Conservation (phyloP, 2,113 vertebrate species). For the Syngnathus scovelli region DNA sequence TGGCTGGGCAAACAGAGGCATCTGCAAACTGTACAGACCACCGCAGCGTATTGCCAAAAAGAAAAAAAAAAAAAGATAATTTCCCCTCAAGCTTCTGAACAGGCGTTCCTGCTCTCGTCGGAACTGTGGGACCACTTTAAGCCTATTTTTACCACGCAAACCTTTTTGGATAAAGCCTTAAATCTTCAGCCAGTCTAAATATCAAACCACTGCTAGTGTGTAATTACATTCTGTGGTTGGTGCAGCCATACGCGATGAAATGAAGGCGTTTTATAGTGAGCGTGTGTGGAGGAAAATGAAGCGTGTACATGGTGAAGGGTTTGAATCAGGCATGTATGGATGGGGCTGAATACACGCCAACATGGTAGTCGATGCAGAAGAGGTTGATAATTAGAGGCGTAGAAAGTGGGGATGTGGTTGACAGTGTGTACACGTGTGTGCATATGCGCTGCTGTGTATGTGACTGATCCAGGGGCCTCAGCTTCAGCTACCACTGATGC, state of each 20-base stretch:
- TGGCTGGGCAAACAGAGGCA: slow-evolving; percentile 29
- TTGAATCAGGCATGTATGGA: slow-evolving; percentile 63
- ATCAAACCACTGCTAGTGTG: slow-evolving; percentile 63
- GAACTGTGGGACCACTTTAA: slow-evolving; percentile 38
- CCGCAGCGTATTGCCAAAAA: slow-evolving; percentile 30
- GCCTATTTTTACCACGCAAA: slow-evolving; percentile 53
- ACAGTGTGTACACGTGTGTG: slow-evolving; percentile 19
- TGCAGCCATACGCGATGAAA: slow-evolving; percentile 48
- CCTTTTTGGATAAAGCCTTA: slow-evolving; percentile 52
- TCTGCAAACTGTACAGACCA: slow-evolving; percentile 36
- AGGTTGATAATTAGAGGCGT: slow-evolving; percentile 66
- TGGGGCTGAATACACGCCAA: slow-evolving; percentile 58
- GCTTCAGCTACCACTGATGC: slow-evolving; percentile 56
- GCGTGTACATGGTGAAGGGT: slow-evolving; percentile 55
- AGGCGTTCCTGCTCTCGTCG: slow-evolving; percentile 34
- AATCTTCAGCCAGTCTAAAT: slow-evolving; percentile 65
- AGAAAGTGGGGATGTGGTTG: slow-evolving; percentile 48
- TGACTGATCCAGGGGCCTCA: slow-evolving; percentile 54
- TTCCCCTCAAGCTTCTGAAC: slow-evolving; percentile 40
- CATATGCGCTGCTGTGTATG: slow-evolving; percentile 36
- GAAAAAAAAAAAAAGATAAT: slow-evolving; percentile 56
- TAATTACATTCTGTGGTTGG: slow-evolving; percentile 56
- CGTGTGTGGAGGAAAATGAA: slow-evolving; percentile 52
- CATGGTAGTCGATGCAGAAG: slow-evolving; percentile 66
- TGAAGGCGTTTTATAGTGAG: slow-evolving; percentile 42